Base-by-base conservation (phyloP, 1,140 invertebrate genomes). In the Heliconius hermathena region DNA sequence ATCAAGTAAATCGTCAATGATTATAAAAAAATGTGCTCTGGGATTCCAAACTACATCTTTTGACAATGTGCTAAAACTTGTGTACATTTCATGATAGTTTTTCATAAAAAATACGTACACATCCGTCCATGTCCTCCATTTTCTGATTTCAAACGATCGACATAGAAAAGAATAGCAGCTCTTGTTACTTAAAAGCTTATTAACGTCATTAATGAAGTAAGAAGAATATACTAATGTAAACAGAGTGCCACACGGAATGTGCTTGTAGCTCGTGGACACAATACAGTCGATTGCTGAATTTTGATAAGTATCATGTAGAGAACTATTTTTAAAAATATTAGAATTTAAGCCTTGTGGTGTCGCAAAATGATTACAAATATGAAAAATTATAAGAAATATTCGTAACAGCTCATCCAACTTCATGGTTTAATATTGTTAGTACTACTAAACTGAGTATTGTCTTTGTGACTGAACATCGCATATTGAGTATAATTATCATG, bases 11-110 rank as follows among this genome's bases (percentile, higher is more conserved):
- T 81, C 18, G 41, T 82, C 5, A 36, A 83, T 57, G 8, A 79
- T 8, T 11, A 84, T 38, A 46, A 85, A 66, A 57, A 83, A 79
- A 60, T 71, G 66, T 66, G 81, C 79, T 76, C 16, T 75, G 22
- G 83, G 77, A 54, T 84, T 84, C 83, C 83, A 84, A 0, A 73
- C 41, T 5, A 70, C n/a, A 73, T 80, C 72, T 33, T 33, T 76
- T 41, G 71, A 6, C 73, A 83, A 75, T 29, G 76, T 57, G 13
- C n/a, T 57, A 13, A 82, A 60, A 57, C 54, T 76, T 52, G 20
- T 54, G 18, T 38, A 41, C 22, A 84, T 72, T 22, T 81, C 20
- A 9, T 20, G 22, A 33, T 60, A 36, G 41, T 78, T 57, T 80
- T 66, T 77, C 1, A 22, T 36, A 18, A 41, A 78, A 78, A 80